These are phyloP conservation scores for Bombus pyrosoma DNA, from an alignment of 1,140 invertebrate genomes.

Conservation along the genomic window DNA sequence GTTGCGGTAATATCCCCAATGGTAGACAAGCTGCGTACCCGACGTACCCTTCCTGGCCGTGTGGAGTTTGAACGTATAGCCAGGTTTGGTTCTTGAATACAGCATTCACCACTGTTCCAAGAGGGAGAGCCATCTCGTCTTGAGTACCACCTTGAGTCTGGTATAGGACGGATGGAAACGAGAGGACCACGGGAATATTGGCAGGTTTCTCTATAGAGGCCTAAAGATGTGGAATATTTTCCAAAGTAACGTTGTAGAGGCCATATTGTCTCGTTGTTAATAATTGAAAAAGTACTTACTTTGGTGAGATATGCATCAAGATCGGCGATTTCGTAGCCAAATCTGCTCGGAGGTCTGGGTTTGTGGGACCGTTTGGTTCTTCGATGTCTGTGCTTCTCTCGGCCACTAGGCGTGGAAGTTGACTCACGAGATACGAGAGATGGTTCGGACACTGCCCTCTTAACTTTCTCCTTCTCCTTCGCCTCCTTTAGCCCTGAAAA, in stretches of 20 bases:
- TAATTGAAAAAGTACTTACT: slow-evolving; percentile 83
- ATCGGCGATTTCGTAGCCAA: slow-evolving; percentile 90
- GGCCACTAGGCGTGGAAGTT: slow-evolving; percentile 58
- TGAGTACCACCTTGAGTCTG: slow-evolving; percentile 88
- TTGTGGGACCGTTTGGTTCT: slow-evolving; percentile 71
- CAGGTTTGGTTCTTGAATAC: slow-evolving; percentile 92
- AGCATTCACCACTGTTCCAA: slow-evolving; percentile 92
- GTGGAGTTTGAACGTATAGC: slow-evolving; percentile 92
- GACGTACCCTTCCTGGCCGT: slow-evolving; percentile 90
- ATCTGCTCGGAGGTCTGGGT: slow-evolving; percentile 74
- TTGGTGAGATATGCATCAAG: slow-evolving; percentile 88
- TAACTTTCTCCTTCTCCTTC: slow-evolving; percentile 71
- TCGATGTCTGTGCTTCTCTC: slow-evolving; percentile 71
- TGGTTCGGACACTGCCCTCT: slow-evolving; percentile 75
- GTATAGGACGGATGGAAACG: slow-evolving; percentile 88
- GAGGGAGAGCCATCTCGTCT: slow-evolving; percentile 87
- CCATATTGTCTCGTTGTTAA: not conserved
- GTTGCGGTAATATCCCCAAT: slow-evolving; percentile 86
- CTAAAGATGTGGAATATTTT: slow-evolving; percentile 77
- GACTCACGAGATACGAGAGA: slow-evolving; percentile 69
- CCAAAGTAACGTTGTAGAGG: not conserved
- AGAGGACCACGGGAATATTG: slow-evolving; percentile 91
- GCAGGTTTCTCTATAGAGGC: slow-evolving; percentile 88
- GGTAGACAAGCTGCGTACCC: slow-evolving; percentile 89
- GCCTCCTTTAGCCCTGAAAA: slow-evolving; percentile 46